Evolutionary conservation across 2,888 invertebrate species (phyloP), one percentile per base, ranked within the genome.

Genomic region (Stenchaetothrips biformis): DNA sequence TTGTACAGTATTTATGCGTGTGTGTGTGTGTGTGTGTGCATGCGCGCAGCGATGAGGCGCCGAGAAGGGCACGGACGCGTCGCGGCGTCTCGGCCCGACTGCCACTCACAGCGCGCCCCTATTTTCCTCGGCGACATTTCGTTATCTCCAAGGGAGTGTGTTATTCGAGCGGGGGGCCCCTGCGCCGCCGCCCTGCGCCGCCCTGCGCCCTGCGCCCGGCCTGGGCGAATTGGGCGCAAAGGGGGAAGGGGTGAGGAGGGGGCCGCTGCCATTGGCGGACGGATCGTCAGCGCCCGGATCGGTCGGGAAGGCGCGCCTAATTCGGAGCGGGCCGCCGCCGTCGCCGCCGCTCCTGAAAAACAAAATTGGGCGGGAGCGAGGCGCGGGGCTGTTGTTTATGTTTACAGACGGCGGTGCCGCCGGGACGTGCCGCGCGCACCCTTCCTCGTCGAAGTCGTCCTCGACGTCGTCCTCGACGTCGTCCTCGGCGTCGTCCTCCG

Each of bases 111-210:
- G 25, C 21, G 67, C 7, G 67, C 6, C 67, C 25, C 25, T 21
- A 25, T 25, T 74, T 74, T 25, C 67, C 18, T 59, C 59, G 59
- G 59, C 59, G 59, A 59, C 59, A 59, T 59, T 59, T 59, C 59
- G 59, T 59, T 59, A 59, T 59, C 59, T 59, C 59, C 59, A 59
- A 59, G 18, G 59, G 59, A 59, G 59, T 59, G 59, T 59, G 59
- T 59, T 59, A 59, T 59, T 59, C 59, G 67, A 25, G 67, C 67
- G 21, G 7, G 67, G 21, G 67, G 21, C 67, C 18, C 18, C 21
- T 21, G 67, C 18, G 67, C 7, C 62, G 62, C n/a, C n/a, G 37
- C 4, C 4, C 37, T 37, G 37, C 37, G 37, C 37, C 37, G 37
- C 2, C 37, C 37, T 37, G 37, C 37, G 37, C 37, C 37, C 37